Conservation (phyloP, 2,888 invertebrate species). For the Eristalis intricaria region DNA sequence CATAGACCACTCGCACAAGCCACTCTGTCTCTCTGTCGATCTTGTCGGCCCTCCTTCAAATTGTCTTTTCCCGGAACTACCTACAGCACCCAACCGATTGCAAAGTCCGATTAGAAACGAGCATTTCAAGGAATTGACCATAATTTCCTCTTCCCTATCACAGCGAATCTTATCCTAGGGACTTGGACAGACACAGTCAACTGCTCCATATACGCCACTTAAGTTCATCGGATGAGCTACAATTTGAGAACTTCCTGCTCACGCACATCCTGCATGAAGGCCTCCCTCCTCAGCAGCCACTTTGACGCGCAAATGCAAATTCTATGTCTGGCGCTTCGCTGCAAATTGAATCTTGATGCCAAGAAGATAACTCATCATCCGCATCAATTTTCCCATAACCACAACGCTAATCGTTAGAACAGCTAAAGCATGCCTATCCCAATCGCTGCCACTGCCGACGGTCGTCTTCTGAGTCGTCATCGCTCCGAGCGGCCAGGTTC, state of each 20-base stretch:
- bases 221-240: neutral
- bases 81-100: too few relatives aligned
- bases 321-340: constrained; percentile 39
- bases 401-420: constrained; percentile 57
- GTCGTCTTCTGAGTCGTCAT: neutral
- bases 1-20: too few relatives aligned
- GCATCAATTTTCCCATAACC: constrained; percentile 59
- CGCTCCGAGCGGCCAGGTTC: neutral
- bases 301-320: constrained; percentile 11
- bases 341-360: constrained; percentile 56
- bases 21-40: too few relatives aligned
- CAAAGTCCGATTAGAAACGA: too few relatives aligned
- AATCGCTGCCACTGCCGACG: neutral
- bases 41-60: too few relatives aligned
- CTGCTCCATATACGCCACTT: neutral
- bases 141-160: too few relatives aligned
- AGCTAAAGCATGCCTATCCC: constrained; percentile 3
- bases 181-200: neutral
- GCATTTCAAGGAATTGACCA: too few relatives aligned
- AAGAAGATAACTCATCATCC: constrained; percentile 42
- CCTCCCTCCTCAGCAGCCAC: neutral
- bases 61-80: too few relatives aligned
- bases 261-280: constrained; percentile 25
- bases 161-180: too few relatives aligned
- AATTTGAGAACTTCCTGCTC: constrained; percentile 39